Conservation (phyloP, 2,113 vertebrate genomes). For the Brachyhypopomus gauderio region DNA sequence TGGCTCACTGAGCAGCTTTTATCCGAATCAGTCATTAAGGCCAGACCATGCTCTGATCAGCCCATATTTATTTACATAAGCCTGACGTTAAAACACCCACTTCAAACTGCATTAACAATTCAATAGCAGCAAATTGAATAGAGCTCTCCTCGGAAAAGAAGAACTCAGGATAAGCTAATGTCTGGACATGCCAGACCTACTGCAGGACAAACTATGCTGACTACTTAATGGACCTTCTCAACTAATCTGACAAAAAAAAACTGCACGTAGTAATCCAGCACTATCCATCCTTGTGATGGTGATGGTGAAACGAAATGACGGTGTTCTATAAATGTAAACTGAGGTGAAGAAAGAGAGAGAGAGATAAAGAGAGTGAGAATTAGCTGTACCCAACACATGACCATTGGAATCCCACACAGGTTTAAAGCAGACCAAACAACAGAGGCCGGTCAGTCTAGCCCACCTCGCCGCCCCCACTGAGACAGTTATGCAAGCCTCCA, state of each 20-base stretch:
- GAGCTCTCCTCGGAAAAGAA: not conserved
- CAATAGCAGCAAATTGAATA: conserved; percentile 29
- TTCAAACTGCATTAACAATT: conserved; percentile 41
- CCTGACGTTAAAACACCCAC: conserved; percentile 28
- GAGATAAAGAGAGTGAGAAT: not conserved
- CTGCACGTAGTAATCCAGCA: not conserved
- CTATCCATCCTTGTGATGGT: conserved; percentile 9
- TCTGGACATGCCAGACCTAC: not conserved
- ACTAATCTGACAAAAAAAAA: conserved; percentile 55
- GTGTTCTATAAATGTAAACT: not conserved
- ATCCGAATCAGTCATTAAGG: conserved; percentile 7
- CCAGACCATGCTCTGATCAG: conserved; percentile 18
- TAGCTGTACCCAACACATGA: conserved; percentile 8
- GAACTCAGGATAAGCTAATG: conserved; percentile 17
- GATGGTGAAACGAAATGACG: not conserved
- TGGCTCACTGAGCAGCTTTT: not conserved
- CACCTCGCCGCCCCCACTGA: not conserved
- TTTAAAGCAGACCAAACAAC: not conserved
- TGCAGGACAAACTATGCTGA: conserved; percentile 44
- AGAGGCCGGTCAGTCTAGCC: not conserved
- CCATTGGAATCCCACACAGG: not conserved
- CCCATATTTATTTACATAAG: conserved; percentile 42
- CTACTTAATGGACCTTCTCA: conserved; percentile 44
- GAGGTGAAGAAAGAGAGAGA: not conserved
- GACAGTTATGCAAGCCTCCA: not conserved